Evolutionary conservation across 2,888 invertebrate genomes (phyloP), one percentile per base, ranked within the genome.

Genomic region (Leptinotarsa rubiginosa): DNA sequence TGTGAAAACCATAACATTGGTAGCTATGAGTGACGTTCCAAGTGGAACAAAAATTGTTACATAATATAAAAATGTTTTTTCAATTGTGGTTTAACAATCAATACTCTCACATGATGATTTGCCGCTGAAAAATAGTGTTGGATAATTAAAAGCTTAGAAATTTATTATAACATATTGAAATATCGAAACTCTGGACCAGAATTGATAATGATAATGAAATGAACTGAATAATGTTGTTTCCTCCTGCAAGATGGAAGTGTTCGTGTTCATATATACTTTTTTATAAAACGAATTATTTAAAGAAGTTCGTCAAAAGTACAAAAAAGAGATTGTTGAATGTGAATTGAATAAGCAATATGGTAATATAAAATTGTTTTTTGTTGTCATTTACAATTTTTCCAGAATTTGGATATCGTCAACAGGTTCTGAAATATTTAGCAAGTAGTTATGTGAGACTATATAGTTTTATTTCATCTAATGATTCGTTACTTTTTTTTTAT

Each of bases 401-500:
- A 41, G 41, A 41, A 41, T 41, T 41, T 41, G 41, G 41, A 12
- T 41, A n/a, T 50, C 1, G 4, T 4, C n/a, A n/a, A 50, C 50
- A n/a, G 31, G 31, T 62, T 62, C 25, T 41, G n/a, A 41, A 12
- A 31, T 25, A 62, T 25, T 31, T 2, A 62, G 18, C 62, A 31
- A 62, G 15, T 25, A 62, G 2, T 62, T 62, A 62, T 62, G 62
- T 62, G 62, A 41, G 62, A 31, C 41, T 62, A 31, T 62, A 62
- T 7, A 62, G 25, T 41, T 50, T 52, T 66, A 52, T 52, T 50
- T 41, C 18, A 68, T 68, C 22, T 56, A 56, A 56, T 56, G 20
- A 56, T 52, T n/a, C 18, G 52, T 67, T 25, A 68, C n/a, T 25
- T n/a, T 25, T 69, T 68, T 69, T 69, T 20, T 64, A 62, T 73